Evolutionary conservation across 1,140 invertebrate species (phyloP).

Genomic region (Pinna nobilis): DNA sequence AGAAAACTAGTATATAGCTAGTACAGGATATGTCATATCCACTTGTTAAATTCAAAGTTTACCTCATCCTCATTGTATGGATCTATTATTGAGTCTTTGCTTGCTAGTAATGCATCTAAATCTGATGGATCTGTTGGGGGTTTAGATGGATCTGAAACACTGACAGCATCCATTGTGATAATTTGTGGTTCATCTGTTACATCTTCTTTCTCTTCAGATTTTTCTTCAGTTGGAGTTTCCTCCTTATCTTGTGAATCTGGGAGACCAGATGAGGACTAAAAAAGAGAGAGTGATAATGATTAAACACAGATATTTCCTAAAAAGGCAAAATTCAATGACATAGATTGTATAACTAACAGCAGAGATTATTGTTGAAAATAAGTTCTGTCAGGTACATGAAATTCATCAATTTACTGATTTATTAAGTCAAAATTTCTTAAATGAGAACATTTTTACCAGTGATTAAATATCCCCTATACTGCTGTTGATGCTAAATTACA

Average conservation of each 20-base stretch:
- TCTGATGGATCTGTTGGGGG: conserved; percentile 38
- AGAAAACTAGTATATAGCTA: background rate
- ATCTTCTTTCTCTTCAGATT: background rate
- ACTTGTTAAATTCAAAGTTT: background rate
- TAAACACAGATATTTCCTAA: no score
- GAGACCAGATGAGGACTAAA: conserved; percentile 5
- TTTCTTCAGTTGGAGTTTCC: background rate
- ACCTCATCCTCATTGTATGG: conserved; percentile 72
- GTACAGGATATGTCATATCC: background rate
- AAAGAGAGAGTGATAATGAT: no score
- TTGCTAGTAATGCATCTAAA: conserved; percentile 50
- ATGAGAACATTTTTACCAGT: no score
- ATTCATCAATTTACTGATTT: no score
- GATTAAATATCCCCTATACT: no score
- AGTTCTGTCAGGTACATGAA: no score
- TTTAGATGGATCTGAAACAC: conserved; percentile 50
- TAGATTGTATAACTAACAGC: background rate
- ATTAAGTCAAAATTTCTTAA: no score
- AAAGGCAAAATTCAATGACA: background rate
- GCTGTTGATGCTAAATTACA: no score
- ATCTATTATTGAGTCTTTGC: conserved; percentile 58
- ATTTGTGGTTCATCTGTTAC: conserved; percentile 7
- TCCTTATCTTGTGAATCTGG: background rate
- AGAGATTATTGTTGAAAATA: no score
- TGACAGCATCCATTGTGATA: conserved; percentile 53